These are phyloP conservation scores for Puffinus mauretanicus DNA, from an alignment of 2,113 vertebrate genomes.

Conservation along the genomic window DNA sequence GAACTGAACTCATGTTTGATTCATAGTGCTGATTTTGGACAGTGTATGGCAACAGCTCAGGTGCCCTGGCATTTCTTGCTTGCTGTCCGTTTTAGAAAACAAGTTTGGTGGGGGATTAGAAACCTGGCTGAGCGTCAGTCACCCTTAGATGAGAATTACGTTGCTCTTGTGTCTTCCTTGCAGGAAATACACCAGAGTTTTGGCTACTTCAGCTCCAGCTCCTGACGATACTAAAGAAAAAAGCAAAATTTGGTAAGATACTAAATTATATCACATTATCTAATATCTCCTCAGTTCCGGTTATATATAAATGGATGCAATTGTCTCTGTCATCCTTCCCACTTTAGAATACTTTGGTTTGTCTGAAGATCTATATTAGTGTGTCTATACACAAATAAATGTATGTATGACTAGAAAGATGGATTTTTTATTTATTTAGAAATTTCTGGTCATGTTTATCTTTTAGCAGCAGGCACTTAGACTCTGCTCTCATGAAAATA, in stretches of 20 bases:
- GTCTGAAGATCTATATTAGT: not conserved
- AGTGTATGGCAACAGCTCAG: not conserved
- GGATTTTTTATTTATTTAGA: not conserved
- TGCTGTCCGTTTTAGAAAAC: not conserved
- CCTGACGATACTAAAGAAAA: not conserved
- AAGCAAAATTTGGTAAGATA: slow-evolving; percentile 46
- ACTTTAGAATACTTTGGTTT: not conserved
- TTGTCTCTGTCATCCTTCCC: not conserved
- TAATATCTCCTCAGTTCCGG: not conserved
- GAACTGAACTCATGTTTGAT: not conserved
- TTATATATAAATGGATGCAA: not conserved
- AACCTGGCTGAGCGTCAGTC: not conserved
- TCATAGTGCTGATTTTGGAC: not conserved
- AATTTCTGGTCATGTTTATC: not conserved
- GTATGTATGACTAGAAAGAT: not conserved
- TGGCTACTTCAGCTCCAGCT: slow-evolving; percentile 34
- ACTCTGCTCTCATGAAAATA: not conserved
- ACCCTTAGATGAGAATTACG: not conserved
- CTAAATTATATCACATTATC: not conserved
- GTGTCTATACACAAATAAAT: not conserved
- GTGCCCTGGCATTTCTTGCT: not conserved
- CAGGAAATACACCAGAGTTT: slow-evolving; percentile 43
- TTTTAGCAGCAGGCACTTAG: not conserved
- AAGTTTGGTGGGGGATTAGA: not conserved
- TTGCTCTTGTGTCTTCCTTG: not conserved